Percentiles rank a stretch among this genome's conserved stretches.
phyloP scores from a whole-genome alignment of 2,888 invertebrate genomes.

The Cremastobaeus sp. region DNA sequence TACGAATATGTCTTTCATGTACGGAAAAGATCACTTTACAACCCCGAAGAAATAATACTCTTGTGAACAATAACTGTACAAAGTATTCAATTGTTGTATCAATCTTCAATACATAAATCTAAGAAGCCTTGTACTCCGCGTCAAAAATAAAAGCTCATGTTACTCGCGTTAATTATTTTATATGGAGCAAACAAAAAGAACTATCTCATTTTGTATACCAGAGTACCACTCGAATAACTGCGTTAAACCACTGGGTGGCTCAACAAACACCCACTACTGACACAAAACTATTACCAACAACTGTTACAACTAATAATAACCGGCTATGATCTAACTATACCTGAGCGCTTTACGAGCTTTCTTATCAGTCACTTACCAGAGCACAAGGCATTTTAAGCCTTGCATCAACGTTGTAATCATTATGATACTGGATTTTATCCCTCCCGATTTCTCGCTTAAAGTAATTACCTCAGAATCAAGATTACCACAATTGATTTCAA shows the following conservation, averaged over 20 bases:
- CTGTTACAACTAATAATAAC: conserved; percentile 56
- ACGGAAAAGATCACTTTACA: too few species aligned
- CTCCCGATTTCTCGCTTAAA: too few species aligned
- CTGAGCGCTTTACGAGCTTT: conserved; percentile 69
- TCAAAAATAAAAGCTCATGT: too few species aligned
- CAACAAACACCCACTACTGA: conserved; percentile 33
- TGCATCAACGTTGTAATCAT: background rate
- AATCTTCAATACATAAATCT: background rate
- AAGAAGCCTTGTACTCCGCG: too few species aligned
- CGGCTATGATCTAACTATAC: conserved; percentile 60
- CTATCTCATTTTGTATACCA: conserved; percentile 18
- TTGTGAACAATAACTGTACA: too few species aligned
- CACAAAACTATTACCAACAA: conserved; percentile 46
- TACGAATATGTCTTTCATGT: too few species aligned
- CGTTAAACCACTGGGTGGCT: conserved; percentile 37
- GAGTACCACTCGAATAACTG: conserved; percentile 16
- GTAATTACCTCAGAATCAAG: too few species aligned
- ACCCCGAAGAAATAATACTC: too few species aligned
- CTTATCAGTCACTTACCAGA: conserved; percentile 70
- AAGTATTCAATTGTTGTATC: too few species aligned
- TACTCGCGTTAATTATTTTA: conserved; percentile 4
- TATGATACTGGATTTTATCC: too few species aligned
- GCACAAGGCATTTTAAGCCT: conserved; percentile 67
- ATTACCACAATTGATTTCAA: too few species aligned
- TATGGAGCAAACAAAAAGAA: background rate